phyloP scores from a whole-genome alignment of 1,140 invertebrate species.

The Oreohelix idahoensis region DNA sequence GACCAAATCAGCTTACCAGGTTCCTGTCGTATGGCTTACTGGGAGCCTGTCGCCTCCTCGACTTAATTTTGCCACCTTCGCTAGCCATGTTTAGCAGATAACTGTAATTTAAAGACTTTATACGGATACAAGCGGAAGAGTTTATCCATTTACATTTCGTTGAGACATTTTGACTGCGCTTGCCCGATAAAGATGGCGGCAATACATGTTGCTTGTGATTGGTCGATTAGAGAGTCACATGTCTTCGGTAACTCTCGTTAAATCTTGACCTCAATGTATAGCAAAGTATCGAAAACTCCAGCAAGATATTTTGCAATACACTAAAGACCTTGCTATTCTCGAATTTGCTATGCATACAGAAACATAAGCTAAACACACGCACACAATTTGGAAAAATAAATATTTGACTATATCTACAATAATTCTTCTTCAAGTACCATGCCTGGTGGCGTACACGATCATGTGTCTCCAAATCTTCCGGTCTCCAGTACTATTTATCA shows the following conservation, averaged over 20 bases:
- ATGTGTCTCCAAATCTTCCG: too few species aligned
- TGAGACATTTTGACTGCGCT: conserved; percentile 26
- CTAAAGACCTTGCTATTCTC: too few species aligned
- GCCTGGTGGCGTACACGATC: too few species aligned
- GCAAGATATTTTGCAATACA: not conserved
- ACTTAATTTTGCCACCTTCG: conserved; percentile 31
- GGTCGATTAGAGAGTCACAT: conserved; percentile 37
- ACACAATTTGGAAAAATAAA: too few species aligned
- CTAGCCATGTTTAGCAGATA: conserved; percentile 14
- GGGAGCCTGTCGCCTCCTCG: not conserved
- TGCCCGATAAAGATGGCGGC: conserved; percentile 34
- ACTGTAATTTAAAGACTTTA: not conserved
- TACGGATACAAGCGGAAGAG: not conserved
- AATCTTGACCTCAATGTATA: not conserved
- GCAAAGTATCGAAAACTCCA: not conserved
- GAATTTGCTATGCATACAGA: too few species aligned
- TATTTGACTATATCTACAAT: too few species aligned
- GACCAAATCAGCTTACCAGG: conserved; percentile 14
- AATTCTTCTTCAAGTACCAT: too few species aligned
- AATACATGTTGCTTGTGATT: conserved; percentile 28
- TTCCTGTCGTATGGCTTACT: conserved; percentile 33
- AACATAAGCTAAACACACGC: too few species aligned
- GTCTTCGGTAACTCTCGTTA: not conserved
- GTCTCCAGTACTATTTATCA: too few species aligned
- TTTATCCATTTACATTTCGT: conserved; percentile 22